Base-by-base conservation (phyloP, 2,888 invertebrate species). In the Aporophyla nigra region DNA sequence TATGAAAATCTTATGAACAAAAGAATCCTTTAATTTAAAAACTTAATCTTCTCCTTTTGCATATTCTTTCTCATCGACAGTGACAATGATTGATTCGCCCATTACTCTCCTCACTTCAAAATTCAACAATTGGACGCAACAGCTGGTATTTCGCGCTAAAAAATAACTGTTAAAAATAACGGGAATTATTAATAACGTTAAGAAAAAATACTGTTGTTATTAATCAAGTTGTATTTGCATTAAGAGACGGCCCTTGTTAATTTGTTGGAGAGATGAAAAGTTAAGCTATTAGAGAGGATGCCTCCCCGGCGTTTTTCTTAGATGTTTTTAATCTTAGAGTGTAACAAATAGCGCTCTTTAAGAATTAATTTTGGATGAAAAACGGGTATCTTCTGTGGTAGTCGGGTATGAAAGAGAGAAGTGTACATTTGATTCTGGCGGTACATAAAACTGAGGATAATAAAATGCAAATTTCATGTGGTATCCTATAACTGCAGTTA, bases 241-340 rank as follows among this genome's bases (percentile, higher is more conserved):
- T 90, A 93, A 91, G 93, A 91, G 90, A 88, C 87, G 90, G 78
- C 84, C 83, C 92, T 92, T 94, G 95, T 95, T 96, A 96, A 96
- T 96, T 95, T 95, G 94, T 93, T 91, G 90, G 90, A 87, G 93
- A 94, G 95, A 96, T 96, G 96, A 96, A 96, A 97, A 96, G 96
- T 96, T 96, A 96, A 96, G 95, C 95, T 94, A 96, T 96, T 96
- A 96, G 92, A 90, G 91, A 90, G 92, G 90, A 92, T 91, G 91
- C 90, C 91, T 90, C 78, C 76, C 70, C 58, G 75, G 67, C 59
- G 76, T 88, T 88, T 89, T 86, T 78, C 69, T 93, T 94, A 87
- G 90, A 91, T 89, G 89, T 92, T 89, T 90, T 93, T 92, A 92
- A 93, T 94, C 92, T 92, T 91, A 76, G 79, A 63, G 78, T 70